Base-by-base conservation (phyloP, 2,113 vertebrate species). In the Indicator indicator region DNA sequence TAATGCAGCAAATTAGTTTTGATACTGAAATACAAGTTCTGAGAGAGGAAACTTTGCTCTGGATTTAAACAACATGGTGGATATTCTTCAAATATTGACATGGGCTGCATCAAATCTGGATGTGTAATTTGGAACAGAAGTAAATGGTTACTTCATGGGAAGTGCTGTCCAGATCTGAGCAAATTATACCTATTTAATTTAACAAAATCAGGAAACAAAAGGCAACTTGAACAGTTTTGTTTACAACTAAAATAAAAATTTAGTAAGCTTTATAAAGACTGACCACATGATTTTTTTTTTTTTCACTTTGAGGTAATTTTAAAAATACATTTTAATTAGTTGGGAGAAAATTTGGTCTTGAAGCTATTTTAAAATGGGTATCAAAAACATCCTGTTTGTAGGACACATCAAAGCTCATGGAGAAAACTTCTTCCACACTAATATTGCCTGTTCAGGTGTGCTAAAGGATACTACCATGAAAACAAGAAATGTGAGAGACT, bases 391-490 rank as follows among this genome's bases (percentile, higher is more conserved):
- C 26, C 27, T n/a, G 14, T 60, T 84, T 89, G 20, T 78, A 52
- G 23, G 18, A 58, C 4, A 1, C 3, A 20, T 36, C 27, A 30
- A 50, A 56, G 3, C 42, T 40, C 11, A 38, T 0, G 1, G 54
- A 65, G 56, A 18, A 94, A 65, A 38, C 7, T 27, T 83, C 20
- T 2, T 65, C 27, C 7, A 16, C 0, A 0, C 6, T 56, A 73
- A n/a, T 8, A 19, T 20, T 50, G 18, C 12, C 55, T 58, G 16
- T 62, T 82, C 30, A 73, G 12, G 14, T 69, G 23, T 71, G 28
- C 27, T 84, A 56, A 52, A 54, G 33, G 27, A 6, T 72, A n/a
- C 44, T 89, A 59, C 54, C 68, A 14, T 28, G 60, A 81, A 83
- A 88, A 18, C 28, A 83, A n/a, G 46, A 40, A 79, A 46, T 28